Evolutionary conservation across 35 echinoderm and acorn worm species (phyloP).

Genomic region (Holothuria glaberrima): DNA sequence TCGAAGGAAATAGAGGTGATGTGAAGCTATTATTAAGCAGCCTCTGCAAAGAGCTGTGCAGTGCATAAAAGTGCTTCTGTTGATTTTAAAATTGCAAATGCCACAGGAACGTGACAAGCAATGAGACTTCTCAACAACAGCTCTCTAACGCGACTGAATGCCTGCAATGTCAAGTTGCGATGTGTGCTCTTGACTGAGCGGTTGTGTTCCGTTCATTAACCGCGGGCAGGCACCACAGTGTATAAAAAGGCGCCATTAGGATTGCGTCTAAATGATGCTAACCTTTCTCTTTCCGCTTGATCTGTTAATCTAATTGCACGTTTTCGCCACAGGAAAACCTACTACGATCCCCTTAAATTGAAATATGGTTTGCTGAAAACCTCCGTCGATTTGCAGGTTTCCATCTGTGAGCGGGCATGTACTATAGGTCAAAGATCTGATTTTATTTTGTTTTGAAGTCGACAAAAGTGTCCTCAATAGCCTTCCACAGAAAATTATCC

Average conservation of each 20-base stretch:
- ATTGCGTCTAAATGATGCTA: too few species aligned
- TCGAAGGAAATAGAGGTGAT: constrained; percentile 26
- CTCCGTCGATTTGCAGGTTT: too few species aligned
- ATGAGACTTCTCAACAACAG: constrained; percentile 2
- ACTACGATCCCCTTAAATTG: too few species aligned
- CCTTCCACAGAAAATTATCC: too few species aligned
- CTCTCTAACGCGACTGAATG: not conserved
- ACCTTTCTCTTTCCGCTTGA: too few species aligned
- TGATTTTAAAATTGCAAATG: constrained; percentile 56
- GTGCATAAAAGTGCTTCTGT: constrained; percentile 50
- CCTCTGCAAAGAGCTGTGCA: not conserved
- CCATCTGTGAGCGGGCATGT: too few species aligned
- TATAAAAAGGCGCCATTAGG: not conserved
- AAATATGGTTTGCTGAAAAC: too few species aligned
- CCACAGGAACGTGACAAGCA: constrained; percentile 45
- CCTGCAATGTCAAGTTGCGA: not conserved
- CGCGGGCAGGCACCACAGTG: not conserved
- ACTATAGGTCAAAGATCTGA: too few species aligned
- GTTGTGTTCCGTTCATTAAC: not conserved
- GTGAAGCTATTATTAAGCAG: constrained; percentile 35
- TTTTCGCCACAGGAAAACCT: too few species aligned
- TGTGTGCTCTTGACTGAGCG: not conserved
- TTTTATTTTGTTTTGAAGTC: too few species aligned
- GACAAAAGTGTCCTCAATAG: too few species aligned
- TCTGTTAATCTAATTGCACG: too few species aligned